Evolutionary conservation across 2,797 vertebrate species (phyloP).

Genomic region (Helarctos malayanus): DNA sequence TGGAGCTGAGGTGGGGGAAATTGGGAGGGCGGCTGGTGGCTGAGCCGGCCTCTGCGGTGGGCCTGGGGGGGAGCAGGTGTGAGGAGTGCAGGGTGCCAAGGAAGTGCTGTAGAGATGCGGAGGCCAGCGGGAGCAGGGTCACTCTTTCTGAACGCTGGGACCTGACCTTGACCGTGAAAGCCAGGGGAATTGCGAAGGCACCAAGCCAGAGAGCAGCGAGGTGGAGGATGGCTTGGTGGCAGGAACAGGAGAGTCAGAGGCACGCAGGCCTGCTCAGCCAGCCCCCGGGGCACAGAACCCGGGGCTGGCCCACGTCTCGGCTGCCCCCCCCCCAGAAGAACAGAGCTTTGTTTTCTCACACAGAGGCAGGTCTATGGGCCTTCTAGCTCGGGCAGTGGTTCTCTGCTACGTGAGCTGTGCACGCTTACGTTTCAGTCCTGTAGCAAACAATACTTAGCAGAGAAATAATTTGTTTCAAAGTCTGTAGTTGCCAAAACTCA

Average conservation of each 20-base stretch:
- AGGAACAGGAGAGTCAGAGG: too few species aligned
- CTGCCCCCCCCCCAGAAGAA: not conserved
- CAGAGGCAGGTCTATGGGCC: accelerated
- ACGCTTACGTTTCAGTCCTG: not conserved
- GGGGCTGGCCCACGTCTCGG: not conserved
- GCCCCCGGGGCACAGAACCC: accelerated
- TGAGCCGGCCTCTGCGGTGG: not conserved
- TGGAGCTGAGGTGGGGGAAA: not conserved
- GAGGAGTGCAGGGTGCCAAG: accelerated
- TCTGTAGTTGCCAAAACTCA: not conserved
- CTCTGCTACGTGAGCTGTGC: accelerated
- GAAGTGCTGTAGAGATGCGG: not conserved
- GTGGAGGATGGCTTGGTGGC: accelerated
- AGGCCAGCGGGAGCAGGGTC: too few species aligned
- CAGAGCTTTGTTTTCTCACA: not conserved
- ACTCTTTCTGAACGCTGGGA: accelerated
- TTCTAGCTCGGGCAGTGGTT: accelerated
- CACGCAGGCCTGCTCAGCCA: accelerated
- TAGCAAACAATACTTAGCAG: not conserved
- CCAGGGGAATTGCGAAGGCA: not conserved
- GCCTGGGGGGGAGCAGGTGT: accelerated
- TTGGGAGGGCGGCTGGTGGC: not conserved
- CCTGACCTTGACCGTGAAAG: not conserved
- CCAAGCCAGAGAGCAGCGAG: not conserved
- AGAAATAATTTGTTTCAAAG: not conserved